These are phyloP conservation scores for Botia almorhae DNA, from an alignment of 2,797 vertebrate species.

Conservation along the genomic window DNA sequence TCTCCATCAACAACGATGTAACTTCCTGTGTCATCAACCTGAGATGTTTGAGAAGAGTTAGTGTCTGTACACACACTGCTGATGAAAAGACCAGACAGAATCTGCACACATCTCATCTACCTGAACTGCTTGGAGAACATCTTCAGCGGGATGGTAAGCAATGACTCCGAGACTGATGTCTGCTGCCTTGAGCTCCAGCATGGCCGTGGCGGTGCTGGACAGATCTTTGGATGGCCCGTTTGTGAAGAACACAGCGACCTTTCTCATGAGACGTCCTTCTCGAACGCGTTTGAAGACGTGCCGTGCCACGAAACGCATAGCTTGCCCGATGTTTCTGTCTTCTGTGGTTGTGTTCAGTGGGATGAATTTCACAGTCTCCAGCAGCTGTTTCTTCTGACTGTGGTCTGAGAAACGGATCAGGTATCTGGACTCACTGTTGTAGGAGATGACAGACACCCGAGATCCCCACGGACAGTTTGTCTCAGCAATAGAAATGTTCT, in stretches of 20 bases:
- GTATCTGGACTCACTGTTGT: conserved; percentile 73
- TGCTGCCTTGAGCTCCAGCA: conserved; percentile 80
- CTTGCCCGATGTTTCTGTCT: conserved; percentile 74
- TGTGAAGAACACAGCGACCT: conserved; percentile 84
- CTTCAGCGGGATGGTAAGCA: conserved; percentile 72
- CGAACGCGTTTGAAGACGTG: conserved; percentile 84
- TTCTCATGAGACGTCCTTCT: conserved; percentile 77
- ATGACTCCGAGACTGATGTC: conserved; percentile 79
- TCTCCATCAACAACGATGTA: conserved; percentile 37
- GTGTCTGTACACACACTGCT: not conserved
- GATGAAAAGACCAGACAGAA: not conserved
- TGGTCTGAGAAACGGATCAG: conserved; percentile 86
- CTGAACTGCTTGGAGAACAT: conserved; percentile 72
- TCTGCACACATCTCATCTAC: conserved; percentile 63
- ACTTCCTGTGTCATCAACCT: conserved; percentile 58
- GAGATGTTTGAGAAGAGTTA: conserved; percentile 18
- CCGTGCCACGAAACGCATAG: conserved; percentile 85
- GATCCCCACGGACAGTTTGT: conserved; percentile 86
- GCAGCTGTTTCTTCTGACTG: conserved; percentile 67
- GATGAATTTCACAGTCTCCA: conserved; percentile 74
- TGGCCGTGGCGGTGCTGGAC: conserved; percentile 73
- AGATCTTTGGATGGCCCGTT: conserved; percentile 66
- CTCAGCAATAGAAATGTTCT: conserved; percentile 76
- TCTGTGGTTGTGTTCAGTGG: conserved; percentile 72
- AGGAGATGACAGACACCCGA: conserved; percentile 82